phyloP scores from a whole-genome alignment of 2,797 vertebrate genomes.

The Chelmon rostratus region DNA sequence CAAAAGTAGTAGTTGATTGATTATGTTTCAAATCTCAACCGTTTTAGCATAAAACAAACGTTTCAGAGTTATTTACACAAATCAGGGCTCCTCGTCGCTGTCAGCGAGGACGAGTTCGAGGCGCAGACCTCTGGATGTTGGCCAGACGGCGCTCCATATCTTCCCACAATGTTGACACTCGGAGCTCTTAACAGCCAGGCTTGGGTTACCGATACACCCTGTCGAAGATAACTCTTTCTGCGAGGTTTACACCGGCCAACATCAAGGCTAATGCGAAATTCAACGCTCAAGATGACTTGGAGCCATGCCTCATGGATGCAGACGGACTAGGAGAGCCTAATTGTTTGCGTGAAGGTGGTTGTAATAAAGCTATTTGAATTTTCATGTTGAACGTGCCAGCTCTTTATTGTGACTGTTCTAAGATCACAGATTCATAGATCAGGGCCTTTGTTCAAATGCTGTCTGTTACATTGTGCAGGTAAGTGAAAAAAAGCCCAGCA shows the following conservation, averaged over 20 bases:
- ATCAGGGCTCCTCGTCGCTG: constrained; percentile 70
- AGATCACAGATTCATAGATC: not conserved
- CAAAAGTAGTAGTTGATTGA: constrained; percentile 33
- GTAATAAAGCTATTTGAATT: constrained; percentile 64
- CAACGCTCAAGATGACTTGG: constrained; percentile 60
- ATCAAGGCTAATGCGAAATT: constrained; percentile 80
- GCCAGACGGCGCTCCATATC: constrained; percentile 82
- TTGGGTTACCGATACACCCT: constrained; percentile 79
- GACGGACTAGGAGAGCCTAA: constrained; percentile 7
- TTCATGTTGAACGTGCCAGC: constrained; percentile 8
- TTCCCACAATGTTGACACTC: constrained; percentile 84
- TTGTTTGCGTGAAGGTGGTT: constrained; percentile 43
- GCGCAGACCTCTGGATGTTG: constrained; percentile 75
- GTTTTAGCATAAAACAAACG: constrained; percentile 47
- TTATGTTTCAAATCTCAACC: constrained; percentile 41
- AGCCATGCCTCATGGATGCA: constrained; percentile 48
- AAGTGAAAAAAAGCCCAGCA: constrained; percentile 28
- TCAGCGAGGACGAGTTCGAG: constrained; percentile 62
- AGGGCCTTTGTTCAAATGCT: constrained; percentile 3
- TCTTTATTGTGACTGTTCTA: constrained; percentile 32
- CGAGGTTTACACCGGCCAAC: constrained; percentile 73
- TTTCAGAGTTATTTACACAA: constrained; percentile 62
- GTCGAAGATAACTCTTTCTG: constrained; percentile 74
- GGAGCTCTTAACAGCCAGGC: constrained; percentile 82
- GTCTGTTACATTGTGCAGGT: constrained; percentile 28